Evolutionary conservation across 1,140 invertebrate species (phyloP).

Genomic region (Cyclargus thomasi): DNA sequence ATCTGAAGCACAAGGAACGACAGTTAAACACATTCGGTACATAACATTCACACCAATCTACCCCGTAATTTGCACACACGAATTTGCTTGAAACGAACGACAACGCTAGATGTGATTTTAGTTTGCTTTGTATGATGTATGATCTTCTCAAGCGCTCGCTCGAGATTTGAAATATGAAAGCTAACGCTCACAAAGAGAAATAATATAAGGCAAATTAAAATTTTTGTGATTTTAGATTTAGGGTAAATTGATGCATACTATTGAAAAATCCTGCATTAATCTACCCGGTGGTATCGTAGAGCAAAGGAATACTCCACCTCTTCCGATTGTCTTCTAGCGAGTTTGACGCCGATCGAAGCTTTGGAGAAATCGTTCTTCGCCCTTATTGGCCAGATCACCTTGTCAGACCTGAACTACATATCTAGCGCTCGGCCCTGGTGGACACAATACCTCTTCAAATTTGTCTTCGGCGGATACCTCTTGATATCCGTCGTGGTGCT

Average conservation of each 20-base stretch:
- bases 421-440: conserved; percentile 79
- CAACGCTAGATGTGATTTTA: conserved; percentile 19
- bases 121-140: conserved; percentile 10
- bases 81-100: conserved; percentile 19
- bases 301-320: conserved; percentile 48
- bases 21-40: conserved; percentile 26
- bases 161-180: no score
- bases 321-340: conserved; percentile 78
- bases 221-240: conserved; percentile 23
- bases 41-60: conserved; percentile 35
- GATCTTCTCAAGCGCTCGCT: neutral
- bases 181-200: conserved; percentile 6
- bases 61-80: conserved; percentile 26
- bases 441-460: conserved; percentile 88
- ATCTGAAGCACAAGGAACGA: conserved; percentile 22
- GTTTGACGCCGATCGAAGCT: conserved; percentile 90
- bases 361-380: conserved; percentile 99
- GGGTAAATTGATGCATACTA: conserved; percentile 31
- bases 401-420: conserved; percentile 86
- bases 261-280: conserved; percentile 42
- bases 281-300: conserved; percentile 45
- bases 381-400: conserved; percentile 96
- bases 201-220: conserved; percentile 26
- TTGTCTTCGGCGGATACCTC: conserved; percentile 96
- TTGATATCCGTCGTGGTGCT: conserved; percentile 98